A percentile compares a stretch with the other conserved stretches of the same genome.
These are phyloP conservation scores for Torymus texanus DNA, from an alignment of 2,888 invertebrate genomes.

Conservation along the genomic window DNA sequence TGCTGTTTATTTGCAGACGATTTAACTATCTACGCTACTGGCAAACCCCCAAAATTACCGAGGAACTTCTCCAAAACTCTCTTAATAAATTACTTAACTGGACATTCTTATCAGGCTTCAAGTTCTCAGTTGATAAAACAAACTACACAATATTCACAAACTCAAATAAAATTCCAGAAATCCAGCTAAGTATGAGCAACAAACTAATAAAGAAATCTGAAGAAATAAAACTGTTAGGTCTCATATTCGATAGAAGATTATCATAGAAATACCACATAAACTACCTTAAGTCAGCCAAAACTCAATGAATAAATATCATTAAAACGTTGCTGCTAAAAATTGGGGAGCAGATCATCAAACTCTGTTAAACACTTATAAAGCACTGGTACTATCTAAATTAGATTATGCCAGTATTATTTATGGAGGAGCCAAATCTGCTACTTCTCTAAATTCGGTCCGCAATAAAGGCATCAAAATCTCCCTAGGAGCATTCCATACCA, in stretches of 20 bases:
- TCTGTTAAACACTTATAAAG: not conserved
- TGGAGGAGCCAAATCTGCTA: not conserved
- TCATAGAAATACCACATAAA: not conserved
- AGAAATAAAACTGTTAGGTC: not conserved
- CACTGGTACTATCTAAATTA: not conserved
- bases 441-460: not conserved
- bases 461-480: slow-evolving; percentile 3
- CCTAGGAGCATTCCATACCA: slow-evolving; percentile 10
- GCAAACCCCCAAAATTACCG: not conserved
- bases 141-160: not conserved
- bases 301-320: not conserved
- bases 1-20: slow-evolving; percentile 17
- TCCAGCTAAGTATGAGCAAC: not conserved
- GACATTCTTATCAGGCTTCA: not conserved
- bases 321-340: not conserved
- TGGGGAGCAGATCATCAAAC: slow-evolving; percentile 9
- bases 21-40: not conserved
- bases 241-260: not conserved
- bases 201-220: not conserved
- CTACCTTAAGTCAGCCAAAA: not conserved
- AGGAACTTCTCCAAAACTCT: too few species aligned
- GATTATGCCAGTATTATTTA: not conserved
- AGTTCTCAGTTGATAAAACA: not conserved
- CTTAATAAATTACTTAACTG: too few species aligned
- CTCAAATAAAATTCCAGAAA: too few species aligned